A percentile compares a stretch with the other conserved stretches of the same genome.
These are phyloP conservation scores for Euthynnus affinis DNA, from an alignment of 2,797 vertebrate genomes.

Conservation along the genomic window DNA sequence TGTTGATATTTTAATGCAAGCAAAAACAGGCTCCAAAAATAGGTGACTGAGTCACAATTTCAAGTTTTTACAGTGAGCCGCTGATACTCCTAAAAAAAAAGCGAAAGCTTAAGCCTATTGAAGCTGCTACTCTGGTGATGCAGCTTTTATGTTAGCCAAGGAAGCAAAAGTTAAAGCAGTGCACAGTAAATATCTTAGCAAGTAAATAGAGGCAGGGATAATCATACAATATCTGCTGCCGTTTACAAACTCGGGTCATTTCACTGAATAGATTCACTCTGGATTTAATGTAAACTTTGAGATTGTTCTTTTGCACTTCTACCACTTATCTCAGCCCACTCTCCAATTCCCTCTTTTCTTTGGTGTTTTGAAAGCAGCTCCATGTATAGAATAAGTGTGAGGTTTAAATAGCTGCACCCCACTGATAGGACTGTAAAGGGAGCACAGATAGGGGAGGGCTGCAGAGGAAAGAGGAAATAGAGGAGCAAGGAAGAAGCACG, in stretches of 20 bases:
- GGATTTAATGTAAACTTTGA: slow-evolving; percentile 58
- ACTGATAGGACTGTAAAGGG: slow-evolving; percentile 47
- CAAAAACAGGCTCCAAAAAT: not conserved
- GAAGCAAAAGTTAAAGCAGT: slow-evolving; percentile 26
- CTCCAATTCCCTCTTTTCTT: slow-evolving; percentile 37
- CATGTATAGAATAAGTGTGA: slow-evolving; percentile 46
- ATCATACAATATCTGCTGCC: slow-evolving; percentile 49
- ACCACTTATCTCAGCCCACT: slow-evolving; percentile 51
- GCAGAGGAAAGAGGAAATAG: slow-evolving; percentile 35
- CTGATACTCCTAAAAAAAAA: slow-evolving; percentile 19
- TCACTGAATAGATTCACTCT: slow-evolving; percentile 40
- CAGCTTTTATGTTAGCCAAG: slow-evolving; percentile 44
- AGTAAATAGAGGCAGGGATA: slow-evolving; percentile 48
- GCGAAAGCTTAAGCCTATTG: slow-evolving; percentile 15
- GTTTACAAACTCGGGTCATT: slow-evolving; percentile 59
- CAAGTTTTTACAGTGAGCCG: not conserved
- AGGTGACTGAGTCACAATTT: not conserved
- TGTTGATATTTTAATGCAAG: slow-evolving; percentile 6
- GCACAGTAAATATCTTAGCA: slow-evolving; percentile 40
- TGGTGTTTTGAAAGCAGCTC: slow-evolving; percentile 50
- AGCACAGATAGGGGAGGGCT: slow-evolving; percentile 36
- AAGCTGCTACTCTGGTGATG: slow-evolving; percentile 32
- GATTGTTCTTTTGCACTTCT: slow-evolving; percentile 44
- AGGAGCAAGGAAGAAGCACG: slow-evolving; percentile 25
- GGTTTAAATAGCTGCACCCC: slow-evolving; percentile 59